Base-by-base conservation (phyloP, 2,113 vertebrate species). In the Apodemus sylvaticus region DNA sequence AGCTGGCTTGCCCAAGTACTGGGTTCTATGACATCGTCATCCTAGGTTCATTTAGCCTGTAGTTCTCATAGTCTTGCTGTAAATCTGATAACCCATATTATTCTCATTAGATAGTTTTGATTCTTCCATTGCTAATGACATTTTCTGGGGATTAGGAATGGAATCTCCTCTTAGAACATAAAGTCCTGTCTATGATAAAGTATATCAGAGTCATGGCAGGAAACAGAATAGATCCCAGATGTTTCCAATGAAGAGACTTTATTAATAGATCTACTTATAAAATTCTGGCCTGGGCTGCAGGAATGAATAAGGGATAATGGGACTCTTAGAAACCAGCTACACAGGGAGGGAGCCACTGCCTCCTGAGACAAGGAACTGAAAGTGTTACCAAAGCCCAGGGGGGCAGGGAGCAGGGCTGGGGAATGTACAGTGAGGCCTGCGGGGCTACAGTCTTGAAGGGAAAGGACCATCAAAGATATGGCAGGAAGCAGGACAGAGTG, bases 81-180 rank as follows among this genome's bases (percentile, higher is more conserved):
- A 96, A 95, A 90, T 85, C 70, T 90, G 79, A 97, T 93, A 95
- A 91, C 10, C 53, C 66, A 70, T 34, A 79, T 82, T 87, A 87
- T 94, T 97, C 95, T 60, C 68, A 55, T 42, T 81, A 64, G 58
- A 64, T 82, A 73, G 87, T 86, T 95, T 94, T 91, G 51, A 79
- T 93, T 93, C n/a, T 78, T 97, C 42, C 51, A 26, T 90, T 95
- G 51, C 83, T 92, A 92, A 73, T 83, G 90, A 83, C 42, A 64
- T 96, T 94, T 96, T 94, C 78, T 96, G 24, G 74, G 36, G 36
- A 95, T 86, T 96, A 89, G 71, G 53, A 95, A 36, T 34, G 74
- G 39, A 90, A 20, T 96, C 73, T 91, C 78, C 78, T 58, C 55
- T 53, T 93, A 60, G 42, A 92, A 87, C 71, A 94, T 91, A 12